These are phyloP conservation scores for Chymomyza costata DNA, from an alignment of 1,140 invertebrate species.

Conservation along the genomic window DNA sequence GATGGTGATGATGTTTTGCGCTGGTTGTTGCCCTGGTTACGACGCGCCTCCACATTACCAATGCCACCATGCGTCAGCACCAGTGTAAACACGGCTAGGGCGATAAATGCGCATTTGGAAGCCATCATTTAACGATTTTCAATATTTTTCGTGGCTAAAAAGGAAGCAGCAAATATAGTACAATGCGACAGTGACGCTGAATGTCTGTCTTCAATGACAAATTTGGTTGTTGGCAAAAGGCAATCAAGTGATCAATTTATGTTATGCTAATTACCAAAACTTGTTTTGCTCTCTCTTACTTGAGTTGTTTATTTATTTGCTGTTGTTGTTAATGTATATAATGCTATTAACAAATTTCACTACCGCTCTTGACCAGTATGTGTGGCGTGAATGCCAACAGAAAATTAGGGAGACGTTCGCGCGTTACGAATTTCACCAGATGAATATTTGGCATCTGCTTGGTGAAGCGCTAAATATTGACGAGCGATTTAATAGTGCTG, in stretches of 20 bases:
- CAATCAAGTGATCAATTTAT: constrained; percentile 21
- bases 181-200: background rate
- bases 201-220: background rate
- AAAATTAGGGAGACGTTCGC: no score
- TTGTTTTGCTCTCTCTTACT: constrained; percentile 33
- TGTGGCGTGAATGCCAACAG: no score
- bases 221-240: background rate
- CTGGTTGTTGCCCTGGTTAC: constrained; percentile 50
- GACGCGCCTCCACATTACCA: constrained; percentile 51
- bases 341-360: no score
- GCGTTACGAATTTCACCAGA: no score
- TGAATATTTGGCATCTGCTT: no score
- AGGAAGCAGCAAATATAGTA: background rate
- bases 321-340: constrained; percentile 10
- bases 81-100: constrained; percentile 31
- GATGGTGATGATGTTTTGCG: constrained; percentile 46
- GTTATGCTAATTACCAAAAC: constrained; percentile 58
- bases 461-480: no score
- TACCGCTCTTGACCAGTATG: no score
- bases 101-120: constrained; percentile 36
- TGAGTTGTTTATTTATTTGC: constrained; percentile 2
- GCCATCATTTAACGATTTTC: constrained; percentile 44
- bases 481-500: no score
- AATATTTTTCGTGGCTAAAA: no score
- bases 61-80: constrained; percentile 41